Evolutionary conservation across 2,113 vertebrate species (phyloP), one percentile per base, ranked within the genome.

Genomic region (Heterotis niloticus): DNA sequence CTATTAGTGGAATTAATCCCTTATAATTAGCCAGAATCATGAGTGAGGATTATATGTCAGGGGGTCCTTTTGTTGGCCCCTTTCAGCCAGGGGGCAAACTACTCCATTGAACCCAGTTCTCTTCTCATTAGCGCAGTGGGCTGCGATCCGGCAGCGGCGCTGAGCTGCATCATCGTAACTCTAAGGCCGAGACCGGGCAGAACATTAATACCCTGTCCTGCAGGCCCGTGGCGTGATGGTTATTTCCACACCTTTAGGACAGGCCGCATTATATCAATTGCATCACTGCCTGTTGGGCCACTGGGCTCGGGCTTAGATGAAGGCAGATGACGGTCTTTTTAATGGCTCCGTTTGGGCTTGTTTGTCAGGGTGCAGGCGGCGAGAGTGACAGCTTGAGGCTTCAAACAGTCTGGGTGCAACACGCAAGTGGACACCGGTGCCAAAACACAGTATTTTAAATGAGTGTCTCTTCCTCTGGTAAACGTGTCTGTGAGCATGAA

Each of bases 191-290:
- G 24, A 57, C 83, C 85, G 77, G 86, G 85, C 79, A 0, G 88
- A 85, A 88, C 87, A 88, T 87, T 90, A 88, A 84, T 54, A 20
- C 51, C 88, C 90, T 90, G 90, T 89, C 90, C 90, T 85, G 85
- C 80, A 84, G 82, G 87, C 65, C 83, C 82, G 73, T 89, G 88
- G 87, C 85, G 83, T 82, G 80, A 80, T 82, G 78, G 83, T 89
- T 88, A 92, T 88, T 87, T 92, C 87, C 84, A 87, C 78, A 84
- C 91, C 88, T 90, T 88, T 87, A 81, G 88, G 88, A 90, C 88
- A 86, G n/a, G 29, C n/a, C 56, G 62, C 59, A 79, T 65, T 88
- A 86, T 90, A 89, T 84, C 78, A 89, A 90, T 91, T 86, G 89
- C 86, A 84, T 87, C 89, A 90, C 84, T 88, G 88, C 78, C 83